phyloP scores from a whole-genome alignment of 2,113 vertebrate genomes.

The Grammomys surdaster region DNA sequence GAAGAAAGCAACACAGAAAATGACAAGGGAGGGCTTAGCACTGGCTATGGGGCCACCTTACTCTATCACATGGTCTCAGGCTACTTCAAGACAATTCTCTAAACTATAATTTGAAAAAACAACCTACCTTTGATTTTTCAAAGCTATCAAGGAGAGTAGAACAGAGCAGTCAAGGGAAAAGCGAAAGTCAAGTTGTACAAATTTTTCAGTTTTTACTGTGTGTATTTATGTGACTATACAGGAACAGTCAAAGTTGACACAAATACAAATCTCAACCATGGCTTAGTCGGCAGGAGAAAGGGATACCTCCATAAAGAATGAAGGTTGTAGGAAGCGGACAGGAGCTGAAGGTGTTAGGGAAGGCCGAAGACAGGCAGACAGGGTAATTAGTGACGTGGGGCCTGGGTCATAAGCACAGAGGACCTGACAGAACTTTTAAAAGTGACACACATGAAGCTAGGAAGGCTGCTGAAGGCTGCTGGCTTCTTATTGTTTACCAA shows the following conservation, averaged over 20 bases:
- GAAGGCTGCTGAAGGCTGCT: not conserved
- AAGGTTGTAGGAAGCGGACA: accelerated
- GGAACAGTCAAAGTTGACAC: not conserved
- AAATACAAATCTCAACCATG: not conserved
- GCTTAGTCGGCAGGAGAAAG: not conserved
- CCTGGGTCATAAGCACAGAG: too few species aligned
- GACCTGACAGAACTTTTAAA: not conserved
- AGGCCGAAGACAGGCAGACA: not conserved
- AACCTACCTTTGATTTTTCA: not conserved
- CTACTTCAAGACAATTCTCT: not conserved
- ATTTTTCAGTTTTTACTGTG: not conserved
- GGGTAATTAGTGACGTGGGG: too few species aligned
- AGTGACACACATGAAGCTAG: accelerated
- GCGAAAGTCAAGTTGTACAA: too few species aligned
- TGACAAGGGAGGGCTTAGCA: too few species aligned
- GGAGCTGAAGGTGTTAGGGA: not conserved
- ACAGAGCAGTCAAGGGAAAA: not conserved
- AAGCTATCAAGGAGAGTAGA: not conserved
- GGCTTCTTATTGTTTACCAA: not conserved
- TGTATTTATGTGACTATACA: not conserved
- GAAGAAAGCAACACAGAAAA: not conserved
- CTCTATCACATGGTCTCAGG: not conserved
- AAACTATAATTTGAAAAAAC: not conserved
- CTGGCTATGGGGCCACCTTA: not conserved
- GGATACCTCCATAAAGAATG: not conserved